phyloP scores from a whole-genome alignment of 2,888 invertebrate species.

The Dicranocentrus wangi region DNA sequence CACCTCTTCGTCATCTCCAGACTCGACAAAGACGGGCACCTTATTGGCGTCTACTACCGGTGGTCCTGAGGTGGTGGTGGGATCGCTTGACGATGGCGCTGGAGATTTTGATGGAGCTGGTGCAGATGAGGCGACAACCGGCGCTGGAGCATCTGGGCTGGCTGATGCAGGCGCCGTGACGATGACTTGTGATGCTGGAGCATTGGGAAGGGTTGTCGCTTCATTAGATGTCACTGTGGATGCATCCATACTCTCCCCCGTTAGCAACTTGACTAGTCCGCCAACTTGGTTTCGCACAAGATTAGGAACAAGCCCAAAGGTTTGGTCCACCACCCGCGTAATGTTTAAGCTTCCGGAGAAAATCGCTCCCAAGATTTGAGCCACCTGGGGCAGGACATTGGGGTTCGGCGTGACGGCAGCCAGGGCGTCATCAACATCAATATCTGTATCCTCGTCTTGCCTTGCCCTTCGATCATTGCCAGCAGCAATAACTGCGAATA shows the following conservation, averaged over 20 bases:
- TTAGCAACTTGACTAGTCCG: conserved; percentile 69
- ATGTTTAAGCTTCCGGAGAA: conserved; percentile 72
- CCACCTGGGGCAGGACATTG: conserved; percentile 72
- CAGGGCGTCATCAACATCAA: conserved; percentile 54
- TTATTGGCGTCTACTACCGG: neutral
- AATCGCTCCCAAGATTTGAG: conserved; percentile 72
- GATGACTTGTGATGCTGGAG: neutral
- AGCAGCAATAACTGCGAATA: conserved; percentile 66
- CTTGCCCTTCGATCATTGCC: conserved; percentile 51
- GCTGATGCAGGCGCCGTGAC: neutral
- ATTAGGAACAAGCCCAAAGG: conserved; percentile 69
- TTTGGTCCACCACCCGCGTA: conserved; percentile 69
- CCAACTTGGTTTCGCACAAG: conserved; percentile 69
- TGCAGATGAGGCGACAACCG: neutral
- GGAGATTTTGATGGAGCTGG: conserved; percentile 10
- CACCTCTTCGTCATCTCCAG: neutral
- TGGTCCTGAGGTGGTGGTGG: no score
- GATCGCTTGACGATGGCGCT: no score
- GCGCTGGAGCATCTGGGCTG: neutral
- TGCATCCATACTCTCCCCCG: conserved; percentile 57
- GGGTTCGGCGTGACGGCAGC: conserved; percentile 65
- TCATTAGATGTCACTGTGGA: neutral
- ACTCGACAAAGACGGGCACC: neutral
- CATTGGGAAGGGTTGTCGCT: neutral
- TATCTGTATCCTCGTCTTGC: conserved; percentile 63